Base-by-base conservation (phyloP, 2,888 invertebrate species). In the Nomada flava region DNA sequence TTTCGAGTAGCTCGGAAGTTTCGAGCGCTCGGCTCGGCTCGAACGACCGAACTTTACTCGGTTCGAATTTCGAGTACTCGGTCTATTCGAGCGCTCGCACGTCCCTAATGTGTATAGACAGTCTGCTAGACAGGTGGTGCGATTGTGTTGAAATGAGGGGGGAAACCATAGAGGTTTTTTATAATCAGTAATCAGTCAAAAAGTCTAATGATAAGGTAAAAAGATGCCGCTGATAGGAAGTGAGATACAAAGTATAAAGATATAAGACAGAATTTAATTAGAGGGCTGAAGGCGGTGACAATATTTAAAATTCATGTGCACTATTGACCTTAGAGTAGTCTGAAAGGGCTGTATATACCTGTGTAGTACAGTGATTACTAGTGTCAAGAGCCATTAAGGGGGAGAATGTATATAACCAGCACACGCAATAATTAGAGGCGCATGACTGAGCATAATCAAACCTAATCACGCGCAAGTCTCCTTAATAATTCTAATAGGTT, bases 301-400 rank as follows among this genome's bases (percentile, higher is more conserved):
- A 79, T 86, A 77, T 88, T 88, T 87, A 88, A 87, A 88, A 88
- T 87, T 88, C 83, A 87, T 87, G 77, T 63, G 75, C 79, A 36
- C 77, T 81, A 86, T 87, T 87, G 86, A 87, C 83, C 86, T 83
- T 86, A 74, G 73, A 73, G 71, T 68, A 83, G 76, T 79, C 88
- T 87, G 88, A 85, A 80, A 86, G 77, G 76, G 79, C 64, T 67
- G 68, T 79, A 78, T 53, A 67, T 80, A 77, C 68, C 36, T 36
- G 72, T 52, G 47, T 11, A 59, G 60, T 62, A 76, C 72, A 68
- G 75, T 87, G 82, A 82, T 85, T 86, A 86, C 78, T 76, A 64
- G 83, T 88, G 79, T 86, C 83, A 81, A 83, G 83, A 80, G 80
- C 63, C 60, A 60, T 79, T 75, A 75, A 53, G 79, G 60, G 47